Evolutionary conservation across 2,113 vertebrate species (phyloP).

Genomic region (Amblyopsis rosae): DNA sequence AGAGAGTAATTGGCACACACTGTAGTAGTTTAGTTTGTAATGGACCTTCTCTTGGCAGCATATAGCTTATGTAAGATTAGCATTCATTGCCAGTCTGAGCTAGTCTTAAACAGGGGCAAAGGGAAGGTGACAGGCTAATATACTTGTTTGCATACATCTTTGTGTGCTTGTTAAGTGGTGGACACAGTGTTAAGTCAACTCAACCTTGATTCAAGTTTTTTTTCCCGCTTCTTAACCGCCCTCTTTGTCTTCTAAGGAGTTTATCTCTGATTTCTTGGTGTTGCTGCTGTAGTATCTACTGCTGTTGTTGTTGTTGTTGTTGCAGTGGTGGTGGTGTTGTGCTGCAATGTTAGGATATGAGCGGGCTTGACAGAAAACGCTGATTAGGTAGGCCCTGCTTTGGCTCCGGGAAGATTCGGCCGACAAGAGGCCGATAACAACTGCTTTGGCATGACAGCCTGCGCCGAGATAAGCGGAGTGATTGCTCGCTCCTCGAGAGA

Average conservation of each 20-base stretch:
- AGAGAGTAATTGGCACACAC: neutral
- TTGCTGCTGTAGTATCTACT: neutral
- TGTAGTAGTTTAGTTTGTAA: neutral
- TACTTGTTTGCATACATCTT: constrained; percentile 46
- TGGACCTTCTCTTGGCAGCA: constrained; percentile 11
- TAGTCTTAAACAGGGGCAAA: constrained; percentile 43
- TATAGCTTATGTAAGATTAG: constrained; percentile 32
- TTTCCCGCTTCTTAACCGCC: neutral
- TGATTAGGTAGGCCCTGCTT: constrained; percentile 43
- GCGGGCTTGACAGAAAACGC: constrained; percentile 20
- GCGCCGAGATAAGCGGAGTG: constrained; percentile 47
- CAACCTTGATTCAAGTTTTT: neutral
- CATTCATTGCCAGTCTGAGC: constrained; percentile 30
- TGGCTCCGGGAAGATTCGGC: constrained; percentile 25
- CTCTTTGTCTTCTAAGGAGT: neutral
- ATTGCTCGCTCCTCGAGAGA: constrained; percentile 25
- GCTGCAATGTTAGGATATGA: constrained; percentile 29
- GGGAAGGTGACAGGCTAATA: constrained; percentile 50
- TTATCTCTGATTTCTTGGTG: constrained; percentile 9
- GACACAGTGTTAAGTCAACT: constrained; percentile 23
- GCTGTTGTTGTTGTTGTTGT: neutral
- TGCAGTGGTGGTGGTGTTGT: constrained; percentile 3
- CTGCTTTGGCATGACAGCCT: constrained; percentile 41
- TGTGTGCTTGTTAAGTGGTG: constrained; percentile 47
- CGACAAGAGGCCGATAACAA: constrained; percentile 30